These are phyloP conservation scores for Pocota personata DNA, from an alignment of 2,888 invertebrate genomes.

Conservation along the genomic window DNA sequence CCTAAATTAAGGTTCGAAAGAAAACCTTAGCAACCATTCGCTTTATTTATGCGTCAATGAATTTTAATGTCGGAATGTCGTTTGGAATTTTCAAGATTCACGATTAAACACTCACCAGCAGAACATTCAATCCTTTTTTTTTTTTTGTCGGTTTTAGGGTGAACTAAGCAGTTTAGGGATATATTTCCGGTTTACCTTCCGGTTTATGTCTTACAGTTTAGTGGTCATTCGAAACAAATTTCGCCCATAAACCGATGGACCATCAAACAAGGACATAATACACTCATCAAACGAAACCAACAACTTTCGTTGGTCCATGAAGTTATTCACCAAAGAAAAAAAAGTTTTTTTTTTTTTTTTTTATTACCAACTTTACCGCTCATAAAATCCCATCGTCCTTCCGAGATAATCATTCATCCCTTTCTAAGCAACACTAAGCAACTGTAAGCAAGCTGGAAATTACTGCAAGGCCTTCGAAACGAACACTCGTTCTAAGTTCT, in stretches of 20 bases:
- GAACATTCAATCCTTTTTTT: background rate
- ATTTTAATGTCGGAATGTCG: background rate
- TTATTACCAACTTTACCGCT: conserved; percentile 67
- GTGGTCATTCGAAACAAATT: conserved; percentile 47
- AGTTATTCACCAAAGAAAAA: conserved; percentile 39
- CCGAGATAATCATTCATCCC: conserved; percentile 69
- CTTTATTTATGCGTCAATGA: background rate
- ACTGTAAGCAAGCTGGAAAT: conserved; percentile 42
- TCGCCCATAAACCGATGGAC: conserved; percentile 35
- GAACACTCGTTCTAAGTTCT: conserved; percentile 2
- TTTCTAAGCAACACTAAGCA: conserved; percentile 48
- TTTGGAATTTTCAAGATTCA: background rate
- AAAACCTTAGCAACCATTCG: background rate
- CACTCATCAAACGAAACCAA: background rate
- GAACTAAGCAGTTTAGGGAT: background rate
- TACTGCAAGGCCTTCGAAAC: conserved; percentile 15
- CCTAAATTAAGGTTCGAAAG: too few species aligned
- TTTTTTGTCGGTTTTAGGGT: background rate
- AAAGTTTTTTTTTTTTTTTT: conserved; percentile 3
- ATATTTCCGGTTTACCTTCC: background rate
- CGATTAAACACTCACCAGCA: background rate
- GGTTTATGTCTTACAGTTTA: conserved; percentile 22
- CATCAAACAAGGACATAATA: conserved; percentile 17
- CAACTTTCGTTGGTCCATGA: conserved; percentile 26
- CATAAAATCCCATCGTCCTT: conserved; percentile 60